Percentiles rank a stretch among this genome's conserved stretches.
These are phyloP conservation scores for Cynocephalus volans DNA, from an alignment of 2,113 vertebrate species.

Conservation along the genomic window DNA sequence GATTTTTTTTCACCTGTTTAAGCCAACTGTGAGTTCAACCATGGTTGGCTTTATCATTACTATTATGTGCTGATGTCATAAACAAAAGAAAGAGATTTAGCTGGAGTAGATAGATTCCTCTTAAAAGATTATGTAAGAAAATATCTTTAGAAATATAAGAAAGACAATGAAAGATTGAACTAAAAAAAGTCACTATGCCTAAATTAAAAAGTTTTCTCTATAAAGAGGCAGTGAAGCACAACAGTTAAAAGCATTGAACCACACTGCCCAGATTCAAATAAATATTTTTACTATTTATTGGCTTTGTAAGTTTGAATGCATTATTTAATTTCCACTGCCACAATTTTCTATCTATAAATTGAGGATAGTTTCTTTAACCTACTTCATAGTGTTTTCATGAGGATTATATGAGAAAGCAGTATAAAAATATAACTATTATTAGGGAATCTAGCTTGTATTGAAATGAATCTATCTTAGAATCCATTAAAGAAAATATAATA, in stretches of 20 bases:
- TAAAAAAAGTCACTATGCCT: not conserved
- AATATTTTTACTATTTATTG: not conserved
- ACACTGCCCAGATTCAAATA: not conserved
- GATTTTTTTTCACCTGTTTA: not conserved
- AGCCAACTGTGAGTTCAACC: not conserved
- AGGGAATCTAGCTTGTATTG: not conserved
- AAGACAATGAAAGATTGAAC: not conserved
- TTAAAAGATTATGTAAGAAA: not conserved
- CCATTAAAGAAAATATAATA: not conserved
- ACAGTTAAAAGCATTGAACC: not conserved
- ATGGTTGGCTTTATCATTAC: not conserved
- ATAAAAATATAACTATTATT: not conserved
- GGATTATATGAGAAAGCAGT: not conserved
- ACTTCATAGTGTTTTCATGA: not conserved
- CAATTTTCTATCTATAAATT: not conserved
- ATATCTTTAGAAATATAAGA: not conserved
- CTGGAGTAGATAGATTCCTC: not conserved
- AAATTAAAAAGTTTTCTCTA: not conserved
- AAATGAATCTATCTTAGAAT: not conserved
- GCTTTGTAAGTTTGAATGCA: not conserved
- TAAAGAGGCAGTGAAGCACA: not conserved
- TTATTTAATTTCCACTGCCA: not conserved
- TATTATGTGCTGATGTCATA: not conserved
- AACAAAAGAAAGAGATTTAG: not conserved
- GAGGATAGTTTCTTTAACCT: not conserved